Percentiles rank a stretch among this genome's conserved stretches.
phyloP scores from a whole-genome alignment of 2,797 vertebrate genomes.

The Urocyon cinereoargenteus region DNA sequence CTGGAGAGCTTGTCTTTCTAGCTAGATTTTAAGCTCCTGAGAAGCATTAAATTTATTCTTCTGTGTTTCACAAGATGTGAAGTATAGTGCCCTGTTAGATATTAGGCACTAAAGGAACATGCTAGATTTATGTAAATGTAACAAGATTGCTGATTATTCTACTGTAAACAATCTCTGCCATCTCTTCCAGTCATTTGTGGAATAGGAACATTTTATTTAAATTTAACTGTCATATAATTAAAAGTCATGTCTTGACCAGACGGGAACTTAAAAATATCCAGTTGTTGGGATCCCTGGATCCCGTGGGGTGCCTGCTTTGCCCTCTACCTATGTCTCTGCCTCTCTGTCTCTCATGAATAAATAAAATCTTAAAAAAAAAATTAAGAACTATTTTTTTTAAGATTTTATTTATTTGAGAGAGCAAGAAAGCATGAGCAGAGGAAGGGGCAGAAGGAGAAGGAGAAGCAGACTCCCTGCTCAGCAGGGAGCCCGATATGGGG shows the following conservation, averaged over 20 bases:
- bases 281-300: neutral
- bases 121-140: neutral
- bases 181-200: neutral
- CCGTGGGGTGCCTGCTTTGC: no score
- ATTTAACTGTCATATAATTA: neutral
- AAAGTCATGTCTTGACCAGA: neutral
- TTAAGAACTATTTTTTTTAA: no score
- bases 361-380: no score
- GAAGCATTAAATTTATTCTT: neutral
- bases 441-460: no score
- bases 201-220: constrained; percentile 8
- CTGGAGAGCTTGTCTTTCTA: neutral
- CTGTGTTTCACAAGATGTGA: neutral
- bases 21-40: neutral
- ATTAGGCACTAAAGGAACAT: neutral
- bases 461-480: no score
- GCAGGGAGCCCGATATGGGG: no score
- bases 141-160: neutral
- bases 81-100: neutral
- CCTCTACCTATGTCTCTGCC: no score
- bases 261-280: constrained; percentile 30
- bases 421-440: no score
- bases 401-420: no score
- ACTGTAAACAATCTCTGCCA: constrained; percentile 13
- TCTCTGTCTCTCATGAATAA: no score